phyloP scores from a whole-genome alignment of 1,140 invertebrate species.

The Drosophila pandora region DNA sequence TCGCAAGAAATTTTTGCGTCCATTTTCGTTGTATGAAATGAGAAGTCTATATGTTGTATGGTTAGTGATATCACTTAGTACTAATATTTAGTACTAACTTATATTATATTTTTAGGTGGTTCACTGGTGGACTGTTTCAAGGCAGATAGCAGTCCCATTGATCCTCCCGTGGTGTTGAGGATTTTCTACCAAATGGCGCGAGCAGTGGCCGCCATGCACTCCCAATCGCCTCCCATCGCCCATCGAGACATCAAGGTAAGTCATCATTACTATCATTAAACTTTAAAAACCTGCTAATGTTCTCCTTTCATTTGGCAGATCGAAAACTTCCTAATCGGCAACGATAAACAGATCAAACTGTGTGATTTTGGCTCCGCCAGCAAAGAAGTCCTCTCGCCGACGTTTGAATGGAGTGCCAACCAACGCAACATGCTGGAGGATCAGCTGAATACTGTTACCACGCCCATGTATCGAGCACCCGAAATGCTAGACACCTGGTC shows the following conservation, averaged over 20 bases:
- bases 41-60: too few relatives aligned
- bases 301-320: constrained; percentile 85
- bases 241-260: constrained; percentile 92
- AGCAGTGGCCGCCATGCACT: constrained; percentile 97
- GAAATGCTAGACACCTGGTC: constrained; percentile 99
- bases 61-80: background rate
- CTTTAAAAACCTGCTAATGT: constrained; percentile 5
- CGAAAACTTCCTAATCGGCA: constrained; percentile 87
- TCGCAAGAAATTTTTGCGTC: too few relatives aligned
- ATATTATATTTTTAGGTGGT: constrained; percentile 85
- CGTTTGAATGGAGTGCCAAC: constrained; percentile 95
- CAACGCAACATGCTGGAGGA: constrained; percentile 97
- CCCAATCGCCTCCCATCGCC: constrained; percentile 93
- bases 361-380: constrained; percentile 99
- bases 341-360: constrained; percentile 94
- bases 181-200: constrained; percentile 96
- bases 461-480: constrained; percentile 95
- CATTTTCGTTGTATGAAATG: too few relatives aligned
- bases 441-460: constrained; percentile 91
- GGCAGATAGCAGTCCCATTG: constrained; percentile 86
- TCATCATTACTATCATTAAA: background rate
- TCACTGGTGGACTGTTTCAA: constrained; percentile 92
- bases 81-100: background rate
- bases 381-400: constrained; percentile 91
- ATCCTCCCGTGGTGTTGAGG: constrained; percentile 90